Evolutionary conservation across 2,888 invertebrate genomes (phyloP).

Genomic region (Muscina levida): DNA sequence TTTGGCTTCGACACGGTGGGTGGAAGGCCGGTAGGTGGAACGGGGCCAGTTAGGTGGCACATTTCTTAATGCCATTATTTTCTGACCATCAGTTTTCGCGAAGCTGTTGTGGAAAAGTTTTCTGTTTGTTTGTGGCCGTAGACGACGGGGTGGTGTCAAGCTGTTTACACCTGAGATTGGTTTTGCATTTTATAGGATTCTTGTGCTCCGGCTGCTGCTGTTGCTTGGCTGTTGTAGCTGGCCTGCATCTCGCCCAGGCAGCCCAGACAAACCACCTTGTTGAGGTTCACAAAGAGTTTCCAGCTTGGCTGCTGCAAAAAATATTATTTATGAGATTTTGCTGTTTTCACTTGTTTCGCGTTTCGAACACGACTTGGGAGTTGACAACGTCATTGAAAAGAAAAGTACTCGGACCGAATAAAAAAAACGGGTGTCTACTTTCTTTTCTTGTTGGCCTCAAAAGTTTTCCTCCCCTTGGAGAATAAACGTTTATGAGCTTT

Average conservation of each 20-base stretch:
- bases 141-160: conserved; percentile 72
- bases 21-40: conserved; percentile 22
- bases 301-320: conserved; percentile 21
- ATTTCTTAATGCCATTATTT: conserved; percentile 61
- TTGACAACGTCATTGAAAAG: conserved; percentile 66
- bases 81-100: conserved; percentile 64
- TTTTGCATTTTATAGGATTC: conserved; percentile 68
- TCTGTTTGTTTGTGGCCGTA: conserved; percentile 50
- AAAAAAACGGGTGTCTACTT: conserved; percentile 57
- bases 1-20: conserved; percentile 37
- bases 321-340: conserved; percentile 70
- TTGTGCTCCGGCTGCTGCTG: conserved; percentile 49
- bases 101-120: conserved; percentile 57
- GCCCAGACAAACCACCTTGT: conserved; percentile 55
- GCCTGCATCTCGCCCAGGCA: conserved; percentile 25
- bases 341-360: conserved; percentile 66
- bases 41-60: conserved; percentile 30
- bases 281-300: conserved; percentile 57
- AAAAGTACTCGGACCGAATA: conserved; percentile 54
- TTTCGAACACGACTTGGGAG: conserved; percentile 60
- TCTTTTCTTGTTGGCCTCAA: conserved; percentile 56
- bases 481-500: conserved; percentile 49
- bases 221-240: conserved; percentile 9
- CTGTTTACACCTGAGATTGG: conserved; percentile 76
- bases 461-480: conserved; percentile 50